Conservation (phyloP, 2,888 invertebrate species). For the Muschampia plurimacula region DNA sequence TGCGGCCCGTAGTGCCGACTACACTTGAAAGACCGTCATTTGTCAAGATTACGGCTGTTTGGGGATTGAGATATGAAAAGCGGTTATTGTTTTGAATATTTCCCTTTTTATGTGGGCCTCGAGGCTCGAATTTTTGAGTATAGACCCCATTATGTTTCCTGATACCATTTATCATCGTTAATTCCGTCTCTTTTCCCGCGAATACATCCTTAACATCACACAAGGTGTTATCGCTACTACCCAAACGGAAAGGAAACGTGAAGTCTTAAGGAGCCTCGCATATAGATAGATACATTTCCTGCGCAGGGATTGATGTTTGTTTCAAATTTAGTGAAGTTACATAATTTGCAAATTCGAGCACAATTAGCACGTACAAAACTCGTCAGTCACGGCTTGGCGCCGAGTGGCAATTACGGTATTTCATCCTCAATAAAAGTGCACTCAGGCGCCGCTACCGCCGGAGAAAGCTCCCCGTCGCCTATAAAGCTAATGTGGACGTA, state of each 20-base stretch:
- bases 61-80: constrained; percentile 81
- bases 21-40: constrained; percentile 81
- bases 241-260: constrained; percentile 31
- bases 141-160: constrained; percentile 49
- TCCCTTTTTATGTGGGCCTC: constrained; percentile 62
- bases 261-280: constrained; percentile 18
- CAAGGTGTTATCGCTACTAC: constrained; percentile 43
- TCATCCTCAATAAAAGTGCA: constrained; percentile 83
- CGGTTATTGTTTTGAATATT: constrained; percentile 83
- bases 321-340: constrained; percentile 33
- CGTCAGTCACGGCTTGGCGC: constrained; percentile 75
- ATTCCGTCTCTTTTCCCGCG: constrained; percentile 40
- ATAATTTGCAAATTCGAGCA: constrained; percentile 52
- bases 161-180: constrained; percentile 44
- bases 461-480: constrained; percentile 72
- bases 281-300: constrained; percentile 5
- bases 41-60: constrained; percentile 82
- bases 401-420: constrained; percentile 81
- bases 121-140: constrained; percentile 50
- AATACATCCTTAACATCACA: constrained; percentile 42
- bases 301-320: constrained; percentile 8
- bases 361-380: constrained; percentile 78
- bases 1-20: constrained; percentile 74
- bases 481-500: constrained; percentile 81
- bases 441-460: constrained; percentile 72